phyloP scores from a whole-genome alignment of 2,888 invertebrate species.

The Stenodera caucasica region DNA sequence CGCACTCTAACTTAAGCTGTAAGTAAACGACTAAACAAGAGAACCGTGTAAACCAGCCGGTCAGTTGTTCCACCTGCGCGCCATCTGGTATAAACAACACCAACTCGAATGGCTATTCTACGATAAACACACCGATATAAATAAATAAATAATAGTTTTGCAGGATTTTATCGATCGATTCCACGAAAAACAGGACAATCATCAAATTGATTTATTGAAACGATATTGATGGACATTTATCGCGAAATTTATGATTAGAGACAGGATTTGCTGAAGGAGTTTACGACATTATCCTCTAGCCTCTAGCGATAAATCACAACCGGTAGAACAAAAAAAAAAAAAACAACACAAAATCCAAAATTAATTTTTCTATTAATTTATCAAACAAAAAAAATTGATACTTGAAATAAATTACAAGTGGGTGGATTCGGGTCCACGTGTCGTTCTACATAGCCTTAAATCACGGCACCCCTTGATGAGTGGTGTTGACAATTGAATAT shows the following conservation, averaged over 20 bases:
- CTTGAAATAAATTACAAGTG: neutral
- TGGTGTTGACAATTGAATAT: constrained; percentile 39
- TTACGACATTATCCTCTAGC: constrained; percentile 16
- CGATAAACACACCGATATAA: too few species aligned
- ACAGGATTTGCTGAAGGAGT: constrained; percentile 19
- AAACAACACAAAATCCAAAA: neutral
- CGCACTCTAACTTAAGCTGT: constrained; percentile 62
- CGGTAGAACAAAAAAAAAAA: neutral
- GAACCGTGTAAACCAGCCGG: constrained; percentile 46
- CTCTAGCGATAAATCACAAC: neutral
- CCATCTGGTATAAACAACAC: constrained; percentile 45
- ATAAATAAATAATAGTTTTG: neutral
- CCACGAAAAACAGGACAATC: constrained; percentile 7
- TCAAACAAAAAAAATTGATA: too few species aligned
- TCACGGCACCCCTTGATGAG: constrained; percentile 36
- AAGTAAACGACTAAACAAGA: constrained; percentile 57
- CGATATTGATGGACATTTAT: constrained; percentile 28
- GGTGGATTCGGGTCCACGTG: constrained; percentile 16
- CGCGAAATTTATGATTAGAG: constrained; percentile 21
- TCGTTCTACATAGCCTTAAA: constrained; percentile 20
- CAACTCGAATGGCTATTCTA: too few species aligned
- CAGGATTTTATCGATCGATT: constrained; percentile 5
- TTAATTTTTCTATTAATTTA: too few species aligned
- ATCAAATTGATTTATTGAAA: constrained; percentile 22
- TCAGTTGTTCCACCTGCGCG: constrained; percentile 51